Base-by-base conservation (phyloP, 2,888 invertebrate genomes). In the Dastarcus helophoroides region DNA sequence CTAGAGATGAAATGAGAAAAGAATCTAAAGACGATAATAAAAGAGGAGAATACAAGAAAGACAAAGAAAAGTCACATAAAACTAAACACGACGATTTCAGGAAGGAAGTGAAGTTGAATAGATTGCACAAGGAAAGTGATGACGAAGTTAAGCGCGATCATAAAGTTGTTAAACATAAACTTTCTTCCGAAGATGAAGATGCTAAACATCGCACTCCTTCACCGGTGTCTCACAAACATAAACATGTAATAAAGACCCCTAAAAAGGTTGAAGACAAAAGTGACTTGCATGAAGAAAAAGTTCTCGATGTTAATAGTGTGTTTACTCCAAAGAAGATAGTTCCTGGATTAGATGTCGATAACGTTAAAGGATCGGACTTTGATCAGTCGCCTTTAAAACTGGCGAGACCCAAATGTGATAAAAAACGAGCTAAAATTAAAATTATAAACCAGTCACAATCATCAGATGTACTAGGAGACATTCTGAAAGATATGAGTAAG, bases 401-500 rank as follows among this genome's bases (percentile, higher is more conserved):
- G 25, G n/a, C n/a, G n/a, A n/a, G n/a, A n/a, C n/a, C n/a, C n/a
- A 54, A 53, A 40, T 41, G 39, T 12, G 42, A 47, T 11, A 46
- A 50, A 19, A 50, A 50, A 37, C 34, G 46, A 2, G 35, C 42
- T 25, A 54, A 51, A 43, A 37, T 40, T 22, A 41, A 51, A 26
- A 55, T 56, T 42, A 43, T 51, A 26, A 36, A 47, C 33, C 42
- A 47, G 22, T 51, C 54, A 10, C 51, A 52, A 30, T 56, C 56
- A 4, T 50, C 57, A 10, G 61, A 61, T 39, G 47, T 61, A 25
- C 47, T 61, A 24, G 61, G 61, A 25, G 60, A 61, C 47, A 61
- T 61, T 33, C 40, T 61, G 26, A 60, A 60, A 41, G 50, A 55
- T 38, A 61, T 61, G 61, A 56, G 54, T 36, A 56, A 54, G 35